Base-by-base conservation (phyloP, 35 echinoderm and acorn worm species). In the Eucidaris tribuloides region DNA sequence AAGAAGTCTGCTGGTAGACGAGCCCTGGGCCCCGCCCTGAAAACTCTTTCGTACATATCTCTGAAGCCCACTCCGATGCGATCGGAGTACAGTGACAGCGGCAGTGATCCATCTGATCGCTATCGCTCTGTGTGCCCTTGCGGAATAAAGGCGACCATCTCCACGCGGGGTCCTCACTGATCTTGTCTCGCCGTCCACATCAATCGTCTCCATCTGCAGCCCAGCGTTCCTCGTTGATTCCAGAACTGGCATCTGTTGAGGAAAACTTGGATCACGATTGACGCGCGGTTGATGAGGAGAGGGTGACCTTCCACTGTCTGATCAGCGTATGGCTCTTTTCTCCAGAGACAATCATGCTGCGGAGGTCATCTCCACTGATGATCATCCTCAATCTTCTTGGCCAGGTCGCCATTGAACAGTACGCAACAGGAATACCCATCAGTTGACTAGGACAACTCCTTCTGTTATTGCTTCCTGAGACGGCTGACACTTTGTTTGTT, bases 361-460 rank as follows among this genome's bases (percentile, higher is more conserved):
- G 95, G 5, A 98, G 45, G 43, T 89, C 71, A 0, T 89, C 81
- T 24, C 33, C 71, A 19, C 57, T 78, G 40, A 93, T 70, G 4
- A 88, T 82, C n/a, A n/a, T 89, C 78, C 44, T 98, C 95, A 17
- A 89, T 84, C 9, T 92, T 82, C 29, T 78, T n/a, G n/a, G n/a
- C 45, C 58, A 42, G 70, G 38, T 93, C 45, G 2, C 55, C 85
- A 17, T 41, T 56, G 19, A 77, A 57, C 19, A 98, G 88, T 89
- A 17, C 84, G 77, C 83, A 82, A 88, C 9, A 98, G 79, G 25
- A n/a, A 90, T 83, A 3, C 78, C 46, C 27, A 98, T 77, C 29
- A 98, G 87, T 71, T 98, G 95, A 54, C 95, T n/a, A 98, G 5
- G 95, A 98, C 40, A 92, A 74, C 57, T 98, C 95, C 30, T 88